These are phyloP conservation scores for Sicus ferrugineus DNA, from an alignment of 2,888 invertebrate genomes.

Conservation along the genomic window DNA sequence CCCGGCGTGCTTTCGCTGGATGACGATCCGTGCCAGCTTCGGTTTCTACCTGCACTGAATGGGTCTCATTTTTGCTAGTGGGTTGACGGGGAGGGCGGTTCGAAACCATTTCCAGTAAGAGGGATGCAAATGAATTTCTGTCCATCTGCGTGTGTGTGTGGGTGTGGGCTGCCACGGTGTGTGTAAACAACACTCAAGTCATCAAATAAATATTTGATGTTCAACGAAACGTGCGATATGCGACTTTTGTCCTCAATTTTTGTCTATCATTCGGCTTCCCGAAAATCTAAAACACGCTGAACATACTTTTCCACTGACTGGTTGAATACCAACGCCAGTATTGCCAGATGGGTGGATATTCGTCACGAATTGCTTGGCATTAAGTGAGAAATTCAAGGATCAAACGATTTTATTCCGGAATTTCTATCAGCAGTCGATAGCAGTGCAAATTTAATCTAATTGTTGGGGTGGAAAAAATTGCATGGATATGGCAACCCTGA, in stretches of 20 bases:
- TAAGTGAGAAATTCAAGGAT: background rate
- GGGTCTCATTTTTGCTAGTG: too few relatives aligned
- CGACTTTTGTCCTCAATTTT: too few relatives aligned
- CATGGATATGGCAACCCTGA: background rate
- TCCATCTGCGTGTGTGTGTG: background rate
- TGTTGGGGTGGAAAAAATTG: too few relatives aligned
- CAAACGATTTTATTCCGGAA: background rate
- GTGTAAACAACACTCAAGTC: background rate
- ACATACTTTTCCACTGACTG: background rate
- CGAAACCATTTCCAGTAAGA: background rate
- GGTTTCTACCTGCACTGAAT: background rate
- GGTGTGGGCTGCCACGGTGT: too few relatives aligned
- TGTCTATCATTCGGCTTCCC: background rate
- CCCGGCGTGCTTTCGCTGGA: background rate
- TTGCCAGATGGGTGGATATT: too few relatives aligned
- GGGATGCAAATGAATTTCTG: conserved; percentile 11
- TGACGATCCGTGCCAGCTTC: background rate
- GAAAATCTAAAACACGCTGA: too few relatives aligned
- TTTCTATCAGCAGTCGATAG: background rate
- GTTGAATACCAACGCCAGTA: too few relatives aligned
- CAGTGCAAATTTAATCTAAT: too few relatives aligned
- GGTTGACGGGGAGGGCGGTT: too few relatives aligned
- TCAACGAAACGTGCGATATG: background rate
- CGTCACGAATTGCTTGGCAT: background rate
- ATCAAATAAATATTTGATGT: conserved; percentile 20